Evolutionary conservation across 2,797 vertebrate species (phyloP).

Genomic region (Anableps anableps): DNA sequence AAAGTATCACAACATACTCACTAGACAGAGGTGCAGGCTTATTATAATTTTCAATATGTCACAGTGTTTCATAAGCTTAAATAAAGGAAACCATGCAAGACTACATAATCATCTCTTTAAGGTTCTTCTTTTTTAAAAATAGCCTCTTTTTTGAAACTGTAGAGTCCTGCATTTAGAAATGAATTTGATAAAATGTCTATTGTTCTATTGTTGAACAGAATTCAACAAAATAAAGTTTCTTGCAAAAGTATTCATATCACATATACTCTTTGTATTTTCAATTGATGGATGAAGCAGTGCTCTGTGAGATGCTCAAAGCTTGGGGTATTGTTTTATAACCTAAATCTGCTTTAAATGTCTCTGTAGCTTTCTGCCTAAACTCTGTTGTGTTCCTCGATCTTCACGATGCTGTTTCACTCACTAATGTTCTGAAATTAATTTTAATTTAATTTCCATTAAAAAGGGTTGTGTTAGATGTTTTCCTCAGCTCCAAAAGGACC

Average conservation of each 20-base stretch:
- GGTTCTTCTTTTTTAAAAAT: constrained; percentile 20
- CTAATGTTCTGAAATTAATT: too few species aligned
- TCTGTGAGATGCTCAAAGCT: too few species aligned
- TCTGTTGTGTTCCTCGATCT: too few species aligned
- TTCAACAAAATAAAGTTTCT: background rate
- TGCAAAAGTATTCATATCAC: background rate
- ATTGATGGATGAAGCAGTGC: too few species aligned
- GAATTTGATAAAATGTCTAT: constrained; percentile 33
- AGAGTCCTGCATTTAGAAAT: constrained; percentile 32
- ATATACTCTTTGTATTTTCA: too few species aligned
- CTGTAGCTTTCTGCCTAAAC: too few species aligned
- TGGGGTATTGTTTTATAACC: too few species aligned
- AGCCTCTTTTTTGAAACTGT: constrained; percentile 4
- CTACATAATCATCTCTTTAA: constrained; percentile 39
- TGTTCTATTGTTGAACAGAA: constrained; percentile 12
- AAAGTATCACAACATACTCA: constrained; percentile 50
- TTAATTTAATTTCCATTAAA: too few species aligned
- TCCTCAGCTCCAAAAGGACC: too few species aligned
- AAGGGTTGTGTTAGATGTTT: too few species aligned
- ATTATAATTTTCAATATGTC: constrained; percentile 41
- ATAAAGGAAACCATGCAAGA: constrained; percentile 40
- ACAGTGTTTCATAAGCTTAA: constrained; percentile 42
- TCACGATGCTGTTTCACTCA: too few species aligned
- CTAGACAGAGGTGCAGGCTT: constrained; percentile 43
- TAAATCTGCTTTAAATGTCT: too few species aligned